These are phyloP conservation scores for Tadarida brasiliensis DNA, from an alignment of 2,797 vertebrate genomes.

Conservation along the genomic window DNA sequence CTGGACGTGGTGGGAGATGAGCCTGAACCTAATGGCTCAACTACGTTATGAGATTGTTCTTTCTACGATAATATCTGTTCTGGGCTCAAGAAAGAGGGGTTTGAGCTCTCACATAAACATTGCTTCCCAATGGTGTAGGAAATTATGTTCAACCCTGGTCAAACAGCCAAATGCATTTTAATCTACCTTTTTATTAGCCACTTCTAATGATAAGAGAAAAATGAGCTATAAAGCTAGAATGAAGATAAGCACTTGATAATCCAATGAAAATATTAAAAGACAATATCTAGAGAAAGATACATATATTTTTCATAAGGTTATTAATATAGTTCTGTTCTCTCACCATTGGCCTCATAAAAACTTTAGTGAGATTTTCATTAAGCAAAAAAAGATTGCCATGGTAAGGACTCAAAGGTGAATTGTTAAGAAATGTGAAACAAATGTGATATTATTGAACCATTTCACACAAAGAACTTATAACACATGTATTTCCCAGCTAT, in stretches of 20 bases:
- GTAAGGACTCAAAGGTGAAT: conserved; percentile 73
- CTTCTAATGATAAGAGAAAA: conserved; percentile 60
- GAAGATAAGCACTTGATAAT: conserved; percentile 61
- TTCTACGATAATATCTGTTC: not conserved
- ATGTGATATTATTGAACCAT: conserved; percentile 72
- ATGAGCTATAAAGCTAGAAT: conserved; percentile 21
- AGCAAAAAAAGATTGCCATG: conserved; percentile 66
- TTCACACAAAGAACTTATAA: conserved; percentile 73
- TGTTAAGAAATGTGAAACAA: conserved; percentile 71
- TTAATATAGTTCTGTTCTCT: conserved; percentile 73
- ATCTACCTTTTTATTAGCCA: conserved; percentile 57
- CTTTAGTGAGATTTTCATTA: conserved; percentile 80
- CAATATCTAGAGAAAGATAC: conserved; percentile 56
- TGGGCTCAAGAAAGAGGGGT: not conserved
- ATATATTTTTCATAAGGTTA: conserved; percentile 74
- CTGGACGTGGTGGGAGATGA: not conserved
- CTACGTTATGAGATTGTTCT: not conserved
- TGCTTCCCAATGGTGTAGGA: not conserved
- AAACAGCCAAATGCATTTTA: conserved; percentile 62
- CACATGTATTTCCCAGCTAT: conserved; percentile 41
- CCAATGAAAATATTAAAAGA: conserved; percentile 71
- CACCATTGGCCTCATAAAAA: conserved; percentile 69
- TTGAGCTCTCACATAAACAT: not conserved
- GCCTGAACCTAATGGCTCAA: not conserved
- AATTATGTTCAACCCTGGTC: not conserved